These are phyloP conservation scores for Clivina fossor DNA, from an alignment of 2,888 invertebrate genomes.

Conservation along the genomic window DNA sequence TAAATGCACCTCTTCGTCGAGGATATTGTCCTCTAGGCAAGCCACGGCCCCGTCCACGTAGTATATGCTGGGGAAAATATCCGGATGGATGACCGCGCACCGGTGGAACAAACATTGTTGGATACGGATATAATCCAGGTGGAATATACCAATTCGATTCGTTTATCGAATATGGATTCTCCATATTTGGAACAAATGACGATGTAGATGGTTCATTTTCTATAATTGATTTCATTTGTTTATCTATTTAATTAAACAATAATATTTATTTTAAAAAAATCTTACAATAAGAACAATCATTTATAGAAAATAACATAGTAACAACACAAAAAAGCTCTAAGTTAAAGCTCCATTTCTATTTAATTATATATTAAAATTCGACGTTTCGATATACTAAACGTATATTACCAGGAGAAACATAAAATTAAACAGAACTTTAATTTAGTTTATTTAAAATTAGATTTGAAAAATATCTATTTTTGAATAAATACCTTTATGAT, in stretches of 20 bases:
- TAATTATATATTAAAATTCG: no score
- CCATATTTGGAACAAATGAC: constrained; percentile 2
- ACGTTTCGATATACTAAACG: no score
- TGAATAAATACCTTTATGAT: constrained; percentile 43
- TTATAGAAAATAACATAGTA: no score
- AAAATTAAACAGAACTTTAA: no score
- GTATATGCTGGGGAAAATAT: constrained; percentile 43
- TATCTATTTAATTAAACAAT: not conserved
- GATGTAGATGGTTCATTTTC: constrained; percentile 4
- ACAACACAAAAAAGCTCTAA: no score
- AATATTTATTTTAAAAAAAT: not conserved
- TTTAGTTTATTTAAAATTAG: no score
- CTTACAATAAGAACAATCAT: constrained; percentile 48
- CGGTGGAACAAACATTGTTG: constrained; percentile 27
- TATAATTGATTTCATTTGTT: no score
- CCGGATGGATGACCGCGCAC: constrained; percentile 39
- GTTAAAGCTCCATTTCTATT: no score
- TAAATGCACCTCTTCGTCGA: constrained; percentile 44
- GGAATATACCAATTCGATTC: constrained; percentile 31
- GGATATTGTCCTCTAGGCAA: constrained; percentile 46
- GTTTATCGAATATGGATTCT: constrained; percentile 12
- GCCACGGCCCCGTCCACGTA: constrained; percentile 43
- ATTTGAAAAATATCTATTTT: no score
- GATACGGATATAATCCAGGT: constrained; percentile 32
- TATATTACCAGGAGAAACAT: no score